These are phyloP conservation scores for Cosmia trapezina DNA, from an alignment of 2,888 invertebrate species.

Conservation along the genomic window DNA sequence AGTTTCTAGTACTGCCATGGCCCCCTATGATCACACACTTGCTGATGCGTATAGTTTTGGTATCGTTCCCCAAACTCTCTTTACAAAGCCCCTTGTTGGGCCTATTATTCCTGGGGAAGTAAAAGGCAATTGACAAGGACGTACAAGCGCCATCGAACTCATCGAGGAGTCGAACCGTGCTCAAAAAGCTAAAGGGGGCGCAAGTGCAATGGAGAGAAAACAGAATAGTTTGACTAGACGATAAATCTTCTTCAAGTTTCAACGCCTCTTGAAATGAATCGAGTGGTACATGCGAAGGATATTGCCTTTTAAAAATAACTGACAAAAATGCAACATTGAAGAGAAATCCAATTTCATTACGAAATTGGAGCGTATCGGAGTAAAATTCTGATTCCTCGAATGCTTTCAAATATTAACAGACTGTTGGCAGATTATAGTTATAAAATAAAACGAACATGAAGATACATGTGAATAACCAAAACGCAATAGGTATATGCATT, in stretches of 20 bases:
- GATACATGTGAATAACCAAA: neutral
- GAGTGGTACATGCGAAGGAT: slow-evolving; percentile 6
- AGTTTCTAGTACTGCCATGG: neutral
- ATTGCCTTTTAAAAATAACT: slow-evolving; percentile 32
- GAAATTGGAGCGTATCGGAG: slow-evolving; percentile 21
- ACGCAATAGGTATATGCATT: neutral
- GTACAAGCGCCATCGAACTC: slow-evolving; percentile 6
- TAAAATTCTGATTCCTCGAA: slow-evolving; percentile 9
- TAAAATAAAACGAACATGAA: neutral
- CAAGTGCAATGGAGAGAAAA: slow-evolving; percentile 15
- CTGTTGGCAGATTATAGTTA: slow-evolving; percentile 5
- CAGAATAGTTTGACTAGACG: slow-evolving; percentile 14
- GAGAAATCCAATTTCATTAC: slow-evolving; percentile 36
- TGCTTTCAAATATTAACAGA: slow-evolving; percentile 11
- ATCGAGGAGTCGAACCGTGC: slow-evolving; percentile 34
- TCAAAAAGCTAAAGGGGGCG: slow-evolving; percentile 42
- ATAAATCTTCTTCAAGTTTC: slow-evolving; percentile 30
- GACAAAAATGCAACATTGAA: slow-evolving; percentile 24
- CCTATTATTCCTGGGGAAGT: neutral
- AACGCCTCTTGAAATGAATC: slow-evolving; percentile 23
- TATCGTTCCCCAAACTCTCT: neutral
- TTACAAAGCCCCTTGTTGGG: neutral
- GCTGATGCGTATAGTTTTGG: neutral
- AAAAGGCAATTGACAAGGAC: slow-evolving; percentile 7
- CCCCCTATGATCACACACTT: neutral